Conservation (phyloP, 2,888 invertebrate species). For the Beris chalybata region DNA sequence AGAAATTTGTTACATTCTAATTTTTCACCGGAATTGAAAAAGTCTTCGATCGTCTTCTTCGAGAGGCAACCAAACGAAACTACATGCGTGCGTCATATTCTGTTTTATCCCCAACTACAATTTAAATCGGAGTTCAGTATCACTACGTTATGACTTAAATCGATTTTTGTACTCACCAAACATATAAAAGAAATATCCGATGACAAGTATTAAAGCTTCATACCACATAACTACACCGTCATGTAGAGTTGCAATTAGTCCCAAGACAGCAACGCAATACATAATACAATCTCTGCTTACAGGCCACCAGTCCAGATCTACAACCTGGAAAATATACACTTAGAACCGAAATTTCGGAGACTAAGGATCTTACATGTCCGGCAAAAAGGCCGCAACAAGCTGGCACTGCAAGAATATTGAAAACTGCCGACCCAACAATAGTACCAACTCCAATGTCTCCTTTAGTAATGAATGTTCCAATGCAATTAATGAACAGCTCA, state of each 20-base stretch:
- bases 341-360: constrained; percentile 16
- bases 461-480: constrained; percentile 77
- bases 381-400: constrained; percentile 72
- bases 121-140: too few species aligned
- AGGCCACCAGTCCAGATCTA: constrained; percentile 77
- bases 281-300: constrained; percentile 73
- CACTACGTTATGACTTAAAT: too few species aligned
- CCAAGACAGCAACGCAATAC: constrained; percentile 71
- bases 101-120: too few species aligned
- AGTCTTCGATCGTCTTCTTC: too few species aligned
- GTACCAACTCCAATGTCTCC: constrained; percentile 78
- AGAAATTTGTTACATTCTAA: too few species aligned
- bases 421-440: constrained; percentile 76
- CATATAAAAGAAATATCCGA: constrained; percentile 72
- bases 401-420: constrained; percentile 75
- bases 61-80: too few species aligned
- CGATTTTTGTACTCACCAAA: constrained; percentile 59
- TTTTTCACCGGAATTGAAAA: too few species aligned
- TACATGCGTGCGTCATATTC: too few species aligned
- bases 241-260: constrained; percentile 68
- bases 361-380: constrained; percentile 57
- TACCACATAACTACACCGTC: constrained; percentile 76
- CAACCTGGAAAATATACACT: constrained; percentile 56
- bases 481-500: constrained; percentile 81
- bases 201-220: constrained; percentile 71